These are phyloP conservation scores for Eupeodes luniger DNA, from an alignment of 2,888 invertebrate species.

Conservation along the genomic window DNA sequence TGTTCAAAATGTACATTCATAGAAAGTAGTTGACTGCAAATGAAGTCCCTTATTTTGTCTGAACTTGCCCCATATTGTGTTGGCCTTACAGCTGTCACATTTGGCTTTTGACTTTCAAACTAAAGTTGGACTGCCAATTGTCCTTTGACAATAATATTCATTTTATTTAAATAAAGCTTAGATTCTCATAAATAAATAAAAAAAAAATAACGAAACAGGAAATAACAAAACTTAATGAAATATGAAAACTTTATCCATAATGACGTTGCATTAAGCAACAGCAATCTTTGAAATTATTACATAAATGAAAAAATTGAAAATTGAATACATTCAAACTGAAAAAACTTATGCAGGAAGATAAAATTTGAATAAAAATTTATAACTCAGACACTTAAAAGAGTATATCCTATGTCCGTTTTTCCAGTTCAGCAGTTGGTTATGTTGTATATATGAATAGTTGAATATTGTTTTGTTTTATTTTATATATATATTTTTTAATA, in stretches of 20 bases:
- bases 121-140: neutral
- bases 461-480: no score
- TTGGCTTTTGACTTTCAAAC: neutral
- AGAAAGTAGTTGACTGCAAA: no score
- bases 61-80: no score
- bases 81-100: no score
- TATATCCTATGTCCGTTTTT: neutral
- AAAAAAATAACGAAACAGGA: conserved; percentile 40
- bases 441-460: neutral
- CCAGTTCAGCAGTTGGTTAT: neutral
- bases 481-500: no score
- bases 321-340: conserved; percentile 25
- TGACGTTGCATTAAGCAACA: conserved; percentile 1
- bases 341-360: conserved; percentile 24
- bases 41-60: no score
- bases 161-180: neutral
- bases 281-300: conserved; percentile 46
- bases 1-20: no score
- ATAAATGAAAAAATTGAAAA: conserved; percentile 2
- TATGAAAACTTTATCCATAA: conserved; percentile 37
- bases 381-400: conserved; percentile 31
- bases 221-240: conserved; percentile 58
- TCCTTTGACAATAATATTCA: neutral
- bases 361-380: neutral
- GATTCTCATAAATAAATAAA: neutral